phyloP scores from a whole-genome alignment of 1,140 invertebrate species.

The Bombus ignitus region DNA sequence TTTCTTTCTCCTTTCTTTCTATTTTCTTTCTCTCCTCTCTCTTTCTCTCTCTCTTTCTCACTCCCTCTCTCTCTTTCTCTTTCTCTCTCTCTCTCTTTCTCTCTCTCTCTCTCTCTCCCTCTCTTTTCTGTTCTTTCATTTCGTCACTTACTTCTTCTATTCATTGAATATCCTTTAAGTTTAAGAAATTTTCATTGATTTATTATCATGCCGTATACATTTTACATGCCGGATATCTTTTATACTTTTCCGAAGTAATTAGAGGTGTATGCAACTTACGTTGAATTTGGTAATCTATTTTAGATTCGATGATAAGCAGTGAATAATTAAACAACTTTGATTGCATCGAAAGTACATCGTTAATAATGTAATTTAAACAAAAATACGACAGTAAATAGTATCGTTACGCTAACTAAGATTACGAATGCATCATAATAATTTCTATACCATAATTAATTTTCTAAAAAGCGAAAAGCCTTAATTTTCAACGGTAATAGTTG shows the following conservation, averaged over 20 bases:
- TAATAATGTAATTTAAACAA: constrained; percentile 23
- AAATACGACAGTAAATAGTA: constrained; percentile 12
- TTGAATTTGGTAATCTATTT: background rate
- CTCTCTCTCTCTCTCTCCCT: background rate
- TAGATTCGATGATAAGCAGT: background rate
- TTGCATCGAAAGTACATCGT: constrained; percentile 7
- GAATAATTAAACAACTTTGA: background rate
- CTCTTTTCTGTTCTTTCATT: background rate
- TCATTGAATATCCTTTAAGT: constrained; percentile 9
- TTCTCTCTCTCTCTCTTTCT: too few species aligned
- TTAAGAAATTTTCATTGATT: constrained; percentile 34
- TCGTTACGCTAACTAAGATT: background rate
- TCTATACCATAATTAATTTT: constrained; percentile 27
- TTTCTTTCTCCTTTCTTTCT: background rate
- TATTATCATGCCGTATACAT: constrained; percentile 30
- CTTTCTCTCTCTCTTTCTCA: background rate
- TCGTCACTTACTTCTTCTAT: background rate
- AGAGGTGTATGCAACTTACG: background rate
- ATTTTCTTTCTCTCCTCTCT: background rate
- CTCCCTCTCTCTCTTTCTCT: background rate
- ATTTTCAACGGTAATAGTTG: constrained; percentile 21
- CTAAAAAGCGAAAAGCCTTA: background rate
- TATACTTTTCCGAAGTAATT: constrained; percentile 31
- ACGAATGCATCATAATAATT: constrained; percentile 27
- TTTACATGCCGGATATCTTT: constrained; percentile 13